phyloP scores from a whole-genome alignment of 2,113 vertebrate genomes.

The Ptilorrhoa leucosticta region DNA sequence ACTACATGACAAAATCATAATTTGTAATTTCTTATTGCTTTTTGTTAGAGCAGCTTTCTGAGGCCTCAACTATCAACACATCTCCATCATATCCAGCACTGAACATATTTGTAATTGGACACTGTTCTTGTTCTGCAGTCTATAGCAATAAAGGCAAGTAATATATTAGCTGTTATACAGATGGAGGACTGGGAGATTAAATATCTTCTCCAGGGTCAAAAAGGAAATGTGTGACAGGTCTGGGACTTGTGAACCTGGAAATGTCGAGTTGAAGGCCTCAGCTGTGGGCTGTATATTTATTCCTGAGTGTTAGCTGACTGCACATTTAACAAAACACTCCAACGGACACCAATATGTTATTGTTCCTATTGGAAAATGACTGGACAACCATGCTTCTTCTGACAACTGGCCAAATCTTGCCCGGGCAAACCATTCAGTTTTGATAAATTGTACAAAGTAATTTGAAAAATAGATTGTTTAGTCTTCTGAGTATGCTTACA shows the following conservation, averaged over 20 bases:
- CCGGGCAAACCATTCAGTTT: background rate
- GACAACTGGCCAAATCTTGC: background rate
- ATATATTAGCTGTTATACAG: constrained; percentile 38
- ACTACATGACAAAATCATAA: background rate
- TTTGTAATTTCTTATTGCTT: background rate
- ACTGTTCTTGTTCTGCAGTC: constrained; percentile 3
- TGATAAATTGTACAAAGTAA: background rate
- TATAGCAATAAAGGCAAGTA: background rate
- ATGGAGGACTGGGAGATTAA: constrained; percentile 10
- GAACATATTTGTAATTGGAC: constrained; percentile 11
- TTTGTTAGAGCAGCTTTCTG: background rate
- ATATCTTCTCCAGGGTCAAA: constrained; percentile 37
- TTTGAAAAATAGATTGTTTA: constrained; percentile 18
- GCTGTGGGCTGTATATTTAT: constrained; percentile 2
- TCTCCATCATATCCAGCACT: background rate
- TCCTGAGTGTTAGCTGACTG: constrained; percentile 20
- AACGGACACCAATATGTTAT: background rate
- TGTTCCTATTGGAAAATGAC: background rate
- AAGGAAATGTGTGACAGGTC: constrained; percentile 29
- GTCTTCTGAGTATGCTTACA: background rate
- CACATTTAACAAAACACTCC: constrained; percentile 15
- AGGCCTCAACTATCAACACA: background rate
- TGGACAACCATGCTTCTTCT: background rate
- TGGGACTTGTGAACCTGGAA: constrained; percentile 52
- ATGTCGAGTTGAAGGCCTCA: background rate